Percentiles rank a stretch among this genome's conserved stretches.
phyloP scores from a whole-genome alignment of 2,888 invertebrate species.

The Standfussiana lucernea region DNA sequence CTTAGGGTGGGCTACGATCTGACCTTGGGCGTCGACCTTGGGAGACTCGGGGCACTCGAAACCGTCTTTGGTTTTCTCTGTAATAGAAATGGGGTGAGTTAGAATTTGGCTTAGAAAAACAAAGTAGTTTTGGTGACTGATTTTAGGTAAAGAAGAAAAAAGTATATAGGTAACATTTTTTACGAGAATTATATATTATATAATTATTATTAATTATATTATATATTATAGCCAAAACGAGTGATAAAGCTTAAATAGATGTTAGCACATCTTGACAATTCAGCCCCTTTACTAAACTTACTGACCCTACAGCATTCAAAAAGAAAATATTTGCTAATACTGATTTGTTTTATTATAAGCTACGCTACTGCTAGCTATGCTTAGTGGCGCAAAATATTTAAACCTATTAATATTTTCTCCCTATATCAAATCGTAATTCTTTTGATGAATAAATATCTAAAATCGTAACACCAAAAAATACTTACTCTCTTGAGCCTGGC shows the following conservation, averaged over 20 bases:
- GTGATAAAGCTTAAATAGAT: background rate
- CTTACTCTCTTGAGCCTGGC: conserved; percentile 91
- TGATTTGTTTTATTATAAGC: background rate
- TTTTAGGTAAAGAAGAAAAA: background rate
- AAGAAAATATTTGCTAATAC: background rate
- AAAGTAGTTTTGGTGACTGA: background rate
- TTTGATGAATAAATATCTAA: background rate
- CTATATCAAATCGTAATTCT: background rate
- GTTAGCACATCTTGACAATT: background rate
- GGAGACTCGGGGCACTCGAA: conserved; percentile 95
- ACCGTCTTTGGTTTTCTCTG: conserved; percentile 95
- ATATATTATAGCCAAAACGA: background rate
- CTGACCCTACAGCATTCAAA: background rate
- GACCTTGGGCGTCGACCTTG: conserved; percentile 92
- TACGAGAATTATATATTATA: background rate
- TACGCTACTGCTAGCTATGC: background rate
- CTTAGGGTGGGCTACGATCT: conserved; percentile 95
- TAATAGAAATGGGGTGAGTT: conserved; percentile 61
- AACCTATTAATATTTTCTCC: background rate
- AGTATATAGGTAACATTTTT: background rate
- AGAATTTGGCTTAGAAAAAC: background rate
- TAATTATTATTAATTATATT: no score
- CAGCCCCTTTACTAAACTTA: background rate
- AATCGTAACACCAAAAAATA: conserved; percentile 39
- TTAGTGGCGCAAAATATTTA: background rate